A percentile compares a stretch with the other conserved stretches of the same genome.
phyloP scores from a whole-genome alignment of 2,113 vertebrate genomes.

The Choloepus hoffmanni region DNA sequence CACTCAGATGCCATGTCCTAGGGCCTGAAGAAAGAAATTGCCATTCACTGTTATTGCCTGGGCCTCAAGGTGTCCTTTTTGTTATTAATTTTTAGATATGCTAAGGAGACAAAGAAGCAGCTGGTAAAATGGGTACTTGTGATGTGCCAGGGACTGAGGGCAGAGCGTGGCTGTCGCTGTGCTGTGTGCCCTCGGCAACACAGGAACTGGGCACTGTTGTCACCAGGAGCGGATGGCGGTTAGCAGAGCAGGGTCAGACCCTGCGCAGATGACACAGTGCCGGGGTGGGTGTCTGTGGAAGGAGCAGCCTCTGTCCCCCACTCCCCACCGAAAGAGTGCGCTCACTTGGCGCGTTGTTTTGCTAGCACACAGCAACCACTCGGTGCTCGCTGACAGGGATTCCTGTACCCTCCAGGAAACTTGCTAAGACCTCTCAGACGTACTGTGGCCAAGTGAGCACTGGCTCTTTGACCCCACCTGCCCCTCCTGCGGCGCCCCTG shows the following conservation, averaged over 20 bases:
- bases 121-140: not conserved
- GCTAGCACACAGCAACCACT: not conserved
- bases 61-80: not conserved
- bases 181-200: not conserved
- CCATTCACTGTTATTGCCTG: not conserved
- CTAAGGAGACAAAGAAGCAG: not conserved
- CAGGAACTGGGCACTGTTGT: too few relatives aligned
- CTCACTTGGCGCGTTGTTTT: not conserved
- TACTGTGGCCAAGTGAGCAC: not conserved
- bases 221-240: not conserved
- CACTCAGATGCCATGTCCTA: not conserved
- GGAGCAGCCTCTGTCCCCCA: not conserved
- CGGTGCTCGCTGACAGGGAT: not conserved
- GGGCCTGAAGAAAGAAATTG: not conserved
- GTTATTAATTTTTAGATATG: not conserved
- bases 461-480: not conserved
- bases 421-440: not conserved
- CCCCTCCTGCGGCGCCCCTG: too few relatives aligned
- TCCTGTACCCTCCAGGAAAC: not conserved
- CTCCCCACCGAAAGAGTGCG: not conserved
- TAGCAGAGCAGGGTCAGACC: not conserved
- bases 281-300: not conserved
- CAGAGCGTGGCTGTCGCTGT: too few relatives aligned
- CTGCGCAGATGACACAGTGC: not conserved
- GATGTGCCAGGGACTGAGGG: not conserved